phyloP scores from a whole-genome alignment of 2,888 invertebrate genomes.

The Eudasyphora cyanicolor region DNA sequence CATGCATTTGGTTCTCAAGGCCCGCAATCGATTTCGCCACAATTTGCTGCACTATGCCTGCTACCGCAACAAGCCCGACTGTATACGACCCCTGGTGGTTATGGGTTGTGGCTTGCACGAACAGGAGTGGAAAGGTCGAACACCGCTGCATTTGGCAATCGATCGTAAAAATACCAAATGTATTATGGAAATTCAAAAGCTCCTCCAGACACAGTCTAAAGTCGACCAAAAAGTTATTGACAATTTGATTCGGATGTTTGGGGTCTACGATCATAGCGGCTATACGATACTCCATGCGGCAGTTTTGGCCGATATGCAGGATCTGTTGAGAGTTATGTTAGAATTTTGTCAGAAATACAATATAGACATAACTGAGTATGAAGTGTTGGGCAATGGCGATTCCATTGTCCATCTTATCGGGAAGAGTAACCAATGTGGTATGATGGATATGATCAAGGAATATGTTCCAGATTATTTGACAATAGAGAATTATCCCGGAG shows the following conservation, averaged over 20 bases:
- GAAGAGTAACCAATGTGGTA: neutral
- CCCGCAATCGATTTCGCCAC: conserved; percentile 14
- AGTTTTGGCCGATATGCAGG: neutral
- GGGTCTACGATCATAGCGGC: conserved; percentile 34
- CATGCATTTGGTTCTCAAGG: neutral
- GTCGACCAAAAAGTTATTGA: conserved; percentile 12
- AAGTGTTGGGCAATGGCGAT: conserved; percentile 49
- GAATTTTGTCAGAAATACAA: conserved; percentile 28
- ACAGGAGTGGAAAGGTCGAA: conserved; percentile 32
- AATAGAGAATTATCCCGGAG: no score
- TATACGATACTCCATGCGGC: conserved; percentile 45
- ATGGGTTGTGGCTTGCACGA: conserved; percentile 34
- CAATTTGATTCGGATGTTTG: conserved; percentile 31
- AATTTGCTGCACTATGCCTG: conserved; percentile 52
- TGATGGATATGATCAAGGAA: neutral
- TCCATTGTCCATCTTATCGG: conserved; percentile 36
- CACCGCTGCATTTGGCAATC: conserved; percentile 37
- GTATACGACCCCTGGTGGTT: conserved; percentile 40
- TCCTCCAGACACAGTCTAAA: neutral
- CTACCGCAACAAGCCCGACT: neutral
- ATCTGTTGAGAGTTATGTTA: conserved; percentile 29
- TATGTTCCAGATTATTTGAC: no score
- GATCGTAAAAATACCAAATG: neutral
- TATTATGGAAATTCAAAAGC: conserved; percentile 20
- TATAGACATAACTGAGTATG: conserved; percentile 33